Evolutionary conservation across 92 coral and sea anemone genomes (phyloP), one percentile per base, ranked within the genome.

Genomic region (Palythoa grandiflora): DNA sequence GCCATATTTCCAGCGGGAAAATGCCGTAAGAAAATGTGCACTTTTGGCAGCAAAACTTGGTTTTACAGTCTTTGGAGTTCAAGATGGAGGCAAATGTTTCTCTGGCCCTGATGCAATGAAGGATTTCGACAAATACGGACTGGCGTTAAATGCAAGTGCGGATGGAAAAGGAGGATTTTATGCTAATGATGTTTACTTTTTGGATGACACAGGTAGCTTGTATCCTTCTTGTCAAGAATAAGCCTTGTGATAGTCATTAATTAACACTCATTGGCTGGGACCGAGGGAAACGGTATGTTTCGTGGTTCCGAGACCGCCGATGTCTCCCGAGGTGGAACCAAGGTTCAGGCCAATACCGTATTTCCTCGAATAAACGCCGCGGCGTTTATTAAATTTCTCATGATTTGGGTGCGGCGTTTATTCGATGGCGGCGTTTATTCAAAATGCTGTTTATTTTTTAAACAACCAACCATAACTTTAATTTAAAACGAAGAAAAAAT

Each of bases 21-120:
- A 87, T 20, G 85, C 89, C 38, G 44, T 78, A 38, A 37, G 44
- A 9, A 87, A 87, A 60, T 87, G 89, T 61, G 89, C 85, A 17
- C 21, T 77, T 19, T 47, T 80, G 7, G 89, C 77, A 44, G 28
- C 10, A 57, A 87, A 80, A 63, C 60, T 35, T 17, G 85, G 89
- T 44, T 87, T 75, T 38, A 5, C 73, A 17, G 83, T 87, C 16
- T 87, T 87, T 63, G 84, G 77, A 57, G 21, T 87, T 75, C 89
- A 87, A 74, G 3, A 61, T 48, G 89, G 89, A 17, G 89, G 89
- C 7, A n/a, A 71, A 14, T 87, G 89, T 47, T 51, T 71, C 47
- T 73, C 89, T 50, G 83, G 89, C 12, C 65, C 85, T 16, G 38
- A 78, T 8, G 89, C 44, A 21, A n/a, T 51, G 76, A 63, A 61